Evolutionary conservation across 2,797 vertebrate genomes (phyloP).

Genomic region (Sebastes itinus): DNA sequence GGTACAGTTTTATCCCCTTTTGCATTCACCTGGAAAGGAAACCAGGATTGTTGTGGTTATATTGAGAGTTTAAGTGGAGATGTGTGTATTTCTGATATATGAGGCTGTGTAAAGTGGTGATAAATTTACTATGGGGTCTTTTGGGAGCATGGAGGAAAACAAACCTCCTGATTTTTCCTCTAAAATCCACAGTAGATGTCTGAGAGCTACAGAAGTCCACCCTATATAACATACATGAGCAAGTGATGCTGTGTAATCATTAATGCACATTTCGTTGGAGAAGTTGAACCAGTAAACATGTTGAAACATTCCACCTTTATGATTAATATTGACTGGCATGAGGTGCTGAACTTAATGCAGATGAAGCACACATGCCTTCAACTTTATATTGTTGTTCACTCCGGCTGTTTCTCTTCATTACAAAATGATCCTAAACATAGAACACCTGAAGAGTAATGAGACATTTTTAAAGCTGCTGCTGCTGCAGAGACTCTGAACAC

Average conservation of each 20-base stretch:
- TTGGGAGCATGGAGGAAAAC: not conserved
- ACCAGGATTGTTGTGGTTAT: not conserved
- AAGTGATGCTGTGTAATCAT: not conserved
- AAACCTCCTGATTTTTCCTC: not conserved
- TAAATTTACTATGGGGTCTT: not conserved
- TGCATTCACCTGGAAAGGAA: not conserved
- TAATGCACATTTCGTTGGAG: not conserved
- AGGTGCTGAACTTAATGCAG: not conserved
- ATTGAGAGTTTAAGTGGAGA: not conserved
- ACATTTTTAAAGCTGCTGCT: slow-evolving; percentile 27
- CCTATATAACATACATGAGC: not conserved
- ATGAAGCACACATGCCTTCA: not conserved
- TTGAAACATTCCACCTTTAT: not conserved
- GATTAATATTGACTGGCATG: not conserved
- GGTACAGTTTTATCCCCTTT: not conserved
- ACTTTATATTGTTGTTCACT: not conserved
- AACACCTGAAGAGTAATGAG: slow-evolving; percentile 24
- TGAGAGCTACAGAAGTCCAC: not conserved
- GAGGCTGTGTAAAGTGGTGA: not conserved
- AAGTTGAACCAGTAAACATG: not conserved
- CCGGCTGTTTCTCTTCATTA: not conserved
- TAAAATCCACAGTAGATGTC: not conserved
- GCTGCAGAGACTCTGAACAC: slow-evolving; percentile 13
- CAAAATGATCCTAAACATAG: slow-evolving; percentile 17
- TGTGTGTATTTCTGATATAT: not conserved